Conservation (phyloP, 2,113 vertebrate genomes). For the Heterotilapia buettikoferi region DNA sequence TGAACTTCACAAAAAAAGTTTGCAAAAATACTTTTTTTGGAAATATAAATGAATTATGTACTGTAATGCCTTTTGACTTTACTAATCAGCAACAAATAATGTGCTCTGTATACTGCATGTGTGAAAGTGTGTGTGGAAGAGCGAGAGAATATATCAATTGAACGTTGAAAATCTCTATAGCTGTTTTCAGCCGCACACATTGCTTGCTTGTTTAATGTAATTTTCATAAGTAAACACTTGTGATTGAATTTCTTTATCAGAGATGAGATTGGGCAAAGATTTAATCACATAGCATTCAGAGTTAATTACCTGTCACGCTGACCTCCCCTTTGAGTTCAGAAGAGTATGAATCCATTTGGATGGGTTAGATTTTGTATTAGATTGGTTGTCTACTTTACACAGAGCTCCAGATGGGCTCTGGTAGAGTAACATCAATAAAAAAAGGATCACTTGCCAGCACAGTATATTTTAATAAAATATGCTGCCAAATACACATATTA, state of each 20-base stretch:
- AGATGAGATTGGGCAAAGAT: conserved; percentile 44
- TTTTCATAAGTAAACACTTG: conserved; percentile 47
- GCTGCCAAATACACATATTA: not conserved
- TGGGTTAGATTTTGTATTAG: conserved; percentile 43
- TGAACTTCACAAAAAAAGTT: not conserved
- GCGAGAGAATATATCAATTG: not conserved
- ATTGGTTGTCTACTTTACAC: not conserved
- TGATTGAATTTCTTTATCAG: conserved; percentile 56
- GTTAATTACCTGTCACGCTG: conserved; percentile 62
- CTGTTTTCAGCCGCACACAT: not conserved
- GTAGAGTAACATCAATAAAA: not conserved
- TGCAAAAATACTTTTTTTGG: not conserved
- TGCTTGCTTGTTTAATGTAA: conserved; percentile 19
- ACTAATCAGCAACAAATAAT: not conserved
- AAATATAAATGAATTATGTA: not conserved
- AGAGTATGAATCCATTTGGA: conserved; percentile 32
- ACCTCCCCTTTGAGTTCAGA: conserved; percentile 36
- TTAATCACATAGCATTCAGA: conserved; percentile 59
- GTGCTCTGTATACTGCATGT: not conserved
- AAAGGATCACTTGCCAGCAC: not conserved
- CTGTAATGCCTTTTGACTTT: not conserved
- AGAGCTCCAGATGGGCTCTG: conserved; percentile 22
- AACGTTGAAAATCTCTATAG: not conserved
- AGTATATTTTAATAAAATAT: not conserved
- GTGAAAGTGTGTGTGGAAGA: not conserved